Conservation (phyloP, 1,140 invertebrate species). For the Aphelinus atriplicis region DNA sequence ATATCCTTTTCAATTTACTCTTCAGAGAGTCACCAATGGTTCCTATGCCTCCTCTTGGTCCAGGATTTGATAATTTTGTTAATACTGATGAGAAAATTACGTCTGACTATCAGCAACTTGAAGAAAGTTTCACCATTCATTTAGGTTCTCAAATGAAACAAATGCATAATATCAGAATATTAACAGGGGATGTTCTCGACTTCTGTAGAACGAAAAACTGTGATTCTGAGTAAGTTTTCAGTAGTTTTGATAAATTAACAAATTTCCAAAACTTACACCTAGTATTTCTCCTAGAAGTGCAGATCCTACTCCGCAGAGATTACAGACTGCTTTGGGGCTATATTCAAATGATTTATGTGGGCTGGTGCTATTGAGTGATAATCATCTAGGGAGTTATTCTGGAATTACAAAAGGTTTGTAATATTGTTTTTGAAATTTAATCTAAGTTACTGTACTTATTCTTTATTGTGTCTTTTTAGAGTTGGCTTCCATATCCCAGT, state of each 20-base stretch:
- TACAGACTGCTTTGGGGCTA: slow-evolving; percentile 92
- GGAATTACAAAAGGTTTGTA: slow-evolving; percentile 75
- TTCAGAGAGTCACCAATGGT: slow-evolving; percentile 60
- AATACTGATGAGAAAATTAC: slow-evolving; percentile 54
- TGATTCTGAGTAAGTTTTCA: slow-evolving; percentile 60
- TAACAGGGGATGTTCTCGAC: slow-evolving; percentile 87
- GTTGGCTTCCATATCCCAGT: slow-evolving; percentile 71
- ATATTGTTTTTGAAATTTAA: slow-evolving; percentile 3
- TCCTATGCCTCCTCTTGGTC: slow-evolving; percentile 52
- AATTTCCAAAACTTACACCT: neutral
- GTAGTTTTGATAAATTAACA: slow-evolving; percentile 9
- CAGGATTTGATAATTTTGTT: slow-evolving; percentile 48
- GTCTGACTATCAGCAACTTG: slow-evolving; percentile 64
- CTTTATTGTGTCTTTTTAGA: slow-evolving; percentile 58
- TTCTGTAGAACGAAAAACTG: slow-evolving; percentile 77
- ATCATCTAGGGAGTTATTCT: slow-evolving; percentile 78
- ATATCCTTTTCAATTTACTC: slow-evolving; percentile 7
- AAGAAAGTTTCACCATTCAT: slow-evolving; percentile 98
- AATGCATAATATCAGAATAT: slow-evolving; percentile 95
- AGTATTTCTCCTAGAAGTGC: slow-evolving; percentile 56
- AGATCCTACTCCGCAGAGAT: slow-evolving; percentile 77
- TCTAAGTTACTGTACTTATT: neutral
- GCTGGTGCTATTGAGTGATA: slow-evolving; percentile 85
- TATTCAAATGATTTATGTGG: slow-evolving; percentile 93
- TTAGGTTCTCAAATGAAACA: slow-evolving; percentile 97